Evolutionary conservation across 2,113 vertebrate species (phyloP), one percentile per base, ranked within the genome.

Genomic region (Mellivora capensis): DNA sequence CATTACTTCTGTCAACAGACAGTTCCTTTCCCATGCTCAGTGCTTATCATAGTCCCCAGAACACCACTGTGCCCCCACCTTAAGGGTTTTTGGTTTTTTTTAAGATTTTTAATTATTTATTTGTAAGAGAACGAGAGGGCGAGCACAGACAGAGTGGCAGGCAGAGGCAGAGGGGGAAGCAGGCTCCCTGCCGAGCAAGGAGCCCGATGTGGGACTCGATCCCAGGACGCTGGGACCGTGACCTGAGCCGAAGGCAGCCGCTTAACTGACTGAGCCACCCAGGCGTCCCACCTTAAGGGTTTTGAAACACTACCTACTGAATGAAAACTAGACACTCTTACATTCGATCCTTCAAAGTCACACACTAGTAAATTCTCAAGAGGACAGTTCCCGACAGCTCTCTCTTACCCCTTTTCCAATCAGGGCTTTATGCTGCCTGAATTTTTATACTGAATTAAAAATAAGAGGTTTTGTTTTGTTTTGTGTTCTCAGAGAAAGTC

Each of bases 31-130:
- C 49, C 42, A 7, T 17, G 34, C 29, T 27, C 74, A 6, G 29
- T 5, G 52, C 29, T 47, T 27, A 34, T 3, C 15, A 0, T 3
- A 29, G 61, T 72, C 69, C 61, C 64, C 47, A 7, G 3, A 76
- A 44, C 54, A 42, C 7, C 15, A 1, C 29, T 6, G 0, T 9
- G 15, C 29, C 39, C 47, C 47, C 12, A 3, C 8, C 31, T 7
- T 6, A 49, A 49, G 34, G 5, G 37, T n/a, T 64, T 47, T 49
- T n/a, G n/a, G n/a, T n/a, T n/a, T n/a, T n/a, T n/a, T n/a, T n/a
- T n/a, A n/a, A n/a, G n/a, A n/a, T n/a, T n/a, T n/a, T n/a, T n/a
- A n/a, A n/a, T n/a, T n/a, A n/a, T n/a, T n/a, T n/a, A n/a, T n/a
- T n/a, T n/a, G n/a, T n/a, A n/a, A n/a, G n/a, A n/a, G n/a, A n/a